These are phyloP conservation scores for Tipula vernalis DNA, from an alignment of 2,888 invertebrate genomes.

Conservation along the genomic window DNA sequence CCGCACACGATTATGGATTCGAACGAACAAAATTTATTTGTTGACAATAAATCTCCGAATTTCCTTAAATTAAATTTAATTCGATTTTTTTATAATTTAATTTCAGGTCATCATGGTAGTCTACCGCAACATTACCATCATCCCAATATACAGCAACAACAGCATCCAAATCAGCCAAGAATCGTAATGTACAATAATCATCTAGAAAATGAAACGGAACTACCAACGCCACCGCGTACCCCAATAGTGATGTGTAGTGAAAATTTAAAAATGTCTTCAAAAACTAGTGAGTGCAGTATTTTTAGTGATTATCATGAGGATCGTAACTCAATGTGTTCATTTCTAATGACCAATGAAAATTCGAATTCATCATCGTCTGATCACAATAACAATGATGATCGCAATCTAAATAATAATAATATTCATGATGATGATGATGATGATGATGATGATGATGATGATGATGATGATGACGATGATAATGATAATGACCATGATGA, in stretches of 20 bases:
- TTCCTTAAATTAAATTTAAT: neutral
- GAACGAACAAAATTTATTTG: neutral
- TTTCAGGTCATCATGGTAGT: neutral
- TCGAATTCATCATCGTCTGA: neutral
- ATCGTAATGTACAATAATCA: neutral
- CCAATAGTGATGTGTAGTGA: neutral
- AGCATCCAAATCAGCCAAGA: neutral
- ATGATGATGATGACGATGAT: neutral
- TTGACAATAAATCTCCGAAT: neutral
- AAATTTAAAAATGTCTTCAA: neutral
- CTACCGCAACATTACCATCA: neutral
- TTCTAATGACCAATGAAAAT: neutral
- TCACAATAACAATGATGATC: neutral
- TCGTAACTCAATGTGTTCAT: neutral
- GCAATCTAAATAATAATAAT: neutral
- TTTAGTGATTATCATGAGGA: neutral
- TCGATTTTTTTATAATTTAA: neutral
- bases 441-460: constrained; percentile 9
- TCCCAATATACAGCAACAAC: neutral
- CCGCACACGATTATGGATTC: neutral
- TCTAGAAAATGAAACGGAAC: neutral
- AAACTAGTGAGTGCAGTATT: neutral
- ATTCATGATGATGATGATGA: neutral
- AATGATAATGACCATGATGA: neutral
- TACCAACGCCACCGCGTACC: neutral